Evolutionary conservation across 2,888 invertebrate species (phyloP).

Genomic region (Agonopterix alstromeriana): DNA sequence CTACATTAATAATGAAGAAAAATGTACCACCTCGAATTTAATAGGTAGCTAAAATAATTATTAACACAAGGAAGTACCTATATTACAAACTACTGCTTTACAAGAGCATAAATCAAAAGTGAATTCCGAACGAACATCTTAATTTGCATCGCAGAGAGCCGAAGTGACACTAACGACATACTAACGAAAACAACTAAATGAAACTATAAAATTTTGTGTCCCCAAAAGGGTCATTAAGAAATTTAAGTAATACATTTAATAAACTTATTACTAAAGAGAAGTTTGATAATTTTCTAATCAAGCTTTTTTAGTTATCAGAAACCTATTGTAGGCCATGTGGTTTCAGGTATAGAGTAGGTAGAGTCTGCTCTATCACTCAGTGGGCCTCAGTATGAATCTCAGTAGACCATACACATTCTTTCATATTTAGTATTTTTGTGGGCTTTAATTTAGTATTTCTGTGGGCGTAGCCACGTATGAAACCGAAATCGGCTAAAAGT

Average conservation of each 20-base stretch:
- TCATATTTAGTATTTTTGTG: no score
- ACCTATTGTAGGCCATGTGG: no score
- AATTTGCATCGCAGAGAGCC: constrained; percentile 64
- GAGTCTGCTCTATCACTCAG: no score
- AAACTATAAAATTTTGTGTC: constrained; percentile 65
- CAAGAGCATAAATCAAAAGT: constrained; percentile 57
- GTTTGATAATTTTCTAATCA: no score
- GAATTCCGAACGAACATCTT: constrained; percentile 56
- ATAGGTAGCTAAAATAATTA: neutral
- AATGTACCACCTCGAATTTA: neutral
- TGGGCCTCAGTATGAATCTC: no score
- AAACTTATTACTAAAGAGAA: constrained; percentile 21
- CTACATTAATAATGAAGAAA: no score
- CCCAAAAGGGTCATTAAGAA: constrained; percentile 47
- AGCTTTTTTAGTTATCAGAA: no score
- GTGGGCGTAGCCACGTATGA: no score
- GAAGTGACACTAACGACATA: constrained; percentile 62
- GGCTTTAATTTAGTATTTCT: no score
- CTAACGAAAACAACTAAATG: constrained; percentile 62
- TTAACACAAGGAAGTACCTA: constrained; percentile 29
- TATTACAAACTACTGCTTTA: constrained; percentile 32
- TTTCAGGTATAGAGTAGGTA: no score
- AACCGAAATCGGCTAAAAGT: no score
- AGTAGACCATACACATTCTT: no score
- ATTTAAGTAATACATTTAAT: constrained; percentile 29